A percentile compares a stretch with the other conserved stretches of the same genome.
These are phyloP conservation scores for Heliocidaris erythrogramma DNA, from an alignment of 35 echinoderm and acorn worm species.

Conservation along the genomic window DNA sequence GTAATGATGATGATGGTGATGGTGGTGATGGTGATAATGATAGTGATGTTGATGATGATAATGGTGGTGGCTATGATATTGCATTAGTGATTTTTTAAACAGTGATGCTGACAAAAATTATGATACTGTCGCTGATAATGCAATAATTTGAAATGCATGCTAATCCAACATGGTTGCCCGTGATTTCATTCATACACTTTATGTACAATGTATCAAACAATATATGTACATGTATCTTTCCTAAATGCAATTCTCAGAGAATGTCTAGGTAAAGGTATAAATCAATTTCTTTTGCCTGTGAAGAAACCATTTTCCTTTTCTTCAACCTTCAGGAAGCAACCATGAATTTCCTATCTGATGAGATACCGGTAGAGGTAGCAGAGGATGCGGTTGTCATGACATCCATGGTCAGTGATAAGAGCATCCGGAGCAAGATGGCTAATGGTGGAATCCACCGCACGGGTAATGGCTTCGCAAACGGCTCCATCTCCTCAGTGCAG, in stretches of 20 bases:
- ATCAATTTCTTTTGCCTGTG: background rate
- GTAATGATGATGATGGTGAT: background rate
- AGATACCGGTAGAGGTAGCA: constrained; percentile 65
- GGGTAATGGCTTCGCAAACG: constrained; percentile 17
- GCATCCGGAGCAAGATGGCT: constrained; percentile 32
- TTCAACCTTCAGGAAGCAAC: constrained; percentile 47
- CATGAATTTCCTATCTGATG: constrained; percentile 70
- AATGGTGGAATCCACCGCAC: constrained; percentile 47
- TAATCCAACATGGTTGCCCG: too few relatives aligned
- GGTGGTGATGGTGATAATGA: background rate
- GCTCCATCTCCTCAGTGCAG: background rate
- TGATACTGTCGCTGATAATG: background rate
- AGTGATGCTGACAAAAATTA: background rate
- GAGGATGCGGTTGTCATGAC: constrained; percentile 79
- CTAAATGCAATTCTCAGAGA: too few relatives aligned
- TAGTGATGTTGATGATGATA: constrained; percentile 24
- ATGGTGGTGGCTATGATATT: background rate
- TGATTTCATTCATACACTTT: too few relatives aligned
- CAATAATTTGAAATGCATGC: background rate
- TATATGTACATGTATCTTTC: too few relatives aligned
- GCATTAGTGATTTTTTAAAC: background rate
- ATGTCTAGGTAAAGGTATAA: background rate
- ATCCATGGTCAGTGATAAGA: constrained; percentile 57
- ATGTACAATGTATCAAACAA: background rate
- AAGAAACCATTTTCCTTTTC: background rate